Conservation (phyloP, 2,888 invertebrate species). For the Melipona bicolor region DNA sequence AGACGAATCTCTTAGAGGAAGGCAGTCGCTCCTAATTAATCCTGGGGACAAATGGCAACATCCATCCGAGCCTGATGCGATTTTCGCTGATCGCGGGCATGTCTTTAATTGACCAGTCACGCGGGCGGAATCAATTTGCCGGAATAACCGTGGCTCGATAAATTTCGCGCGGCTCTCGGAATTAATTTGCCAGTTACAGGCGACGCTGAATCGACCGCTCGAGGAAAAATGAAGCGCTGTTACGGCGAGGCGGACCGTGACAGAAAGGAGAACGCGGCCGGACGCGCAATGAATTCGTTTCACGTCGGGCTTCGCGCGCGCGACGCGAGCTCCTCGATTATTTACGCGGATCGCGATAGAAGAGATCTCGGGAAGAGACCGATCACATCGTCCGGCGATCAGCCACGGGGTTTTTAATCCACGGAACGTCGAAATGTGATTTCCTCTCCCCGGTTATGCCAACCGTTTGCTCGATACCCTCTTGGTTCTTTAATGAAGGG, state of each 20-base stretch:
- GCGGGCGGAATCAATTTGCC: slow-evolving; percentile 10
- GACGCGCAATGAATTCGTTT: slow-evolving; percentile 18
- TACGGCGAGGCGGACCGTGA: no score
- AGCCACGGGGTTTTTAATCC: neutral
- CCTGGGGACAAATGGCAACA: neutral
- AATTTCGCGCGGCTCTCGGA: slow-evolving; percentile 6
- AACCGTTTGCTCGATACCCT: no score
- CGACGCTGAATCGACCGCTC: slow-evolving; percentile 11
- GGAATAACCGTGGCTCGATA: slow-evolving; percentile 9
- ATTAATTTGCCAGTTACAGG: slow-evolving; percentile 11
- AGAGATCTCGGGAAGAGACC: neutral
- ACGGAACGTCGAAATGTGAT: neutral
- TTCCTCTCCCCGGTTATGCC: neutral
- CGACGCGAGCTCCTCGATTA: slow-evolving; percentile 16
- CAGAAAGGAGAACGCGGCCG: neutral
- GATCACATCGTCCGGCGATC: neutral
- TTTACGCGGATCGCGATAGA: neutral
- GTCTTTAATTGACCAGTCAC: slow-evolving; percentile 14
- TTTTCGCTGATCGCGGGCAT: slow-evolving; percentile 2
- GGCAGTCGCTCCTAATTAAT: neutral
- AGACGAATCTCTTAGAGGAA: neutral
- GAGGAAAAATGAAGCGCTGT: slow-evolving; percentile 15
- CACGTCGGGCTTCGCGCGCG: neutral
- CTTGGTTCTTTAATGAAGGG: no score
- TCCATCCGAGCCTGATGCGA: neutral